A percentile compares a stretch with the other conserved stretches of the same genome.
phyloP scores from a whole-genome alignment of 2,797 vertebrate species.

The Leucoraja ocellata region DNA sequence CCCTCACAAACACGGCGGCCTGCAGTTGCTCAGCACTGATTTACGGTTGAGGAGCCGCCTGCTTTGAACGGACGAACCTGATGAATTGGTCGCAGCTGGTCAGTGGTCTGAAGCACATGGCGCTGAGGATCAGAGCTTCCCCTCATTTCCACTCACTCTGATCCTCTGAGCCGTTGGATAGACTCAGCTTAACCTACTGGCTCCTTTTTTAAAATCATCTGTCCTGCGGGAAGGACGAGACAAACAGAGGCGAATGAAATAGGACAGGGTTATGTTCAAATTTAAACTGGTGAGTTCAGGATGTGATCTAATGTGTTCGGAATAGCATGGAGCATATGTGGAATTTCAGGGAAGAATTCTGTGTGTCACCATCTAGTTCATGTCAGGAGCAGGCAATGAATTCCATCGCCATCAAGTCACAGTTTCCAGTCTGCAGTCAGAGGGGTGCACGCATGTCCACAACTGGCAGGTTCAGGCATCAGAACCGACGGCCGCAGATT shows the following conservation, averaged over 20 bases:
- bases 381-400: background rate
- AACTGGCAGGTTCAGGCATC: background rate
- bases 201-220: too few species aligned
- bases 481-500: background rate
- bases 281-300: background rate
- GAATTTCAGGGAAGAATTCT: background rate
- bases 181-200: background rate
- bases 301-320: background rate
- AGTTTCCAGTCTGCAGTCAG: background rate
- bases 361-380: background rate
- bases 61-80: background rate
- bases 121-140: background rate
- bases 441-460: background rate
- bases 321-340: background rate
- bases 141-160: background rate
- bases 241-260: background rate
- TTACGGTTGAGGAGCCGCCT: background rate
- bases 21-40: background rate
- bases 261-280: background rate
- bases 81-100: background rate
- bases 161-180: background rate
- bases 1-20: background rate
- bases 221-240: background rate
- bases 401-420: background rate
- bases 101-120: background rate